Evolutionary conservation across 2,888 invertebrate genomes (phyloP).

Genomic region (Crematogaster levior): DNA sequence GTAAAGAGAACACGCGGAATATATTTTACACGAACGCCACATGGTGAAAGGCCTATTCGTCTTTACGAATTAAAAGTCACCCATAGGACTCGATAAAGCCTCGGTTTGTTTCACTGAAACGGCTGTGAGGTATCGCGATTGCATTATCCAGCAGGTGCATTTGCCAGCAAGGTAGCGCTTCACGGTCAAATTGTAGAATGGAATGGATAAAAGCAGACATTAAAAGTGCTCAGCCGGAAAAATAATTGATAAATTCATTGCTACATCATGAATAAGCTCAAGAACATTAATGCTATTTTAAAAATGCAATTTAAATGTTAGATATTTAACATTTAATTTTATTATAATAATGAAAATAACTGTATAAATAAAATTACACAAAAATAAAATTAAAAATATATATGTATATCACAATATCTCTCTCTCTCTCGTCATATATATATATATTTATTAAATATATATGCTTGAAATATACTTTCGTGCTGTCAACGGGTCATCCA

Average conservation of each 20-base stretch:
- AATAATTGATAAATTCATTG: background rate
- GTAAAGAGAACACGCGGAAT: background rate
- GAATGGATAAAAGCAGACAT: background rate
- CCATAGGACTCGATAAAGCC: background rate
- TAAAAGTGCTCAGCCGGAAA: background rate
- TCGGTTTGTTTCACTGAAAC: background rate
- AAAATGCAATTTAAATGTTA: background rate
- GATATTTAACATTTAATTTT: background rate
- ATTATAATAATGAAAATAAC: background rate
- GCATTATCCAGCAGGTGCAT: background rate
- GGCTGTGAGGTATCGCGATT: background rate
- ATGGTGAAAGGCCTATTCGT: constrained; percentile 60
- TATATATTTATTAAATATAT: background rate
- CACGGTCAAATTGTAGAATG: constrained; percentile 7
- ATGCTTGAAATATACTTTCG: background rate
- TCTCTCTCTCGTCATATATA: background rate
- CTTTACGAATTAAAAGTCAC: constrained; percentile 51
- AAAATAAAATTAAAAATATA: too few relatives aligned
- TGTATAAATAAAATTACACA: background rate
- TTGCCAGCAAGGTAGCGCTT: constrained; percentile 9
- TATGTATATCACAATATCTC: too few relatives aligned
- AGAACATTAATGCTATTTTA: background rate
- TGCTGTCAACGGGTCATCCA: background rate
- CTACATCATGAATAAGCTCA: background rate
- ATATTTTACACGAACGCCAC: constrained; percentile 29